These are phyloP conservation scores for Aphodius granarius DNA, from an alignment of 2,888 invertebrate genomes.

Conservation along the genomic window DNA sequence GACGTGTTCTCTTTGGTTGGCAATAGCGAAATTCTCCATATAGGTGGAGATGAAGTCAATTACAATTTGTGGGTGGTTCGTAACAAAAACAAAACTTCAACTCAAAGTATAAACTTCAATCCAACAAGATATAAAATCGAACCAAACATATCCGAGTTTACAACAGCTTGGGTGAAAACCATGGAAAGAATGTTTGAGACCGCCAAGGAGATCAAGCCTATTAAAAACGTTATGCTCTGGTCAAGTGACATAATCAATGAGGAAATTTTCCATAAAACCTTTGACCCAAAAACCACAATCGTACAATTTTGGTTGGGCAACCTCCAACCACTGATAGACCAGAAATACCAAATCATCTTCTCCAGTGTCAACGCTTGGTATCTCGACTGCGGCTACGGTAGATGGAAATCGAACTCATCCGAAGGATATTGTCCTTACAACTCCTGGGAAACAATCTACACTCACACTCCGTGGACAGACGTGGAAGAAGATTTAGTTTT, in stretches of 20 bases:
- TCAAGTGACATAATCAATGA: conserved; percentile 72
- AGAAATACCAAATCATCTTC: conserved; percentile 70
- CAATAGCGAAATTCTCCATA: conserved; percentile 75
- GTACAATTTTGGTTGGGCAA: conserved; percentile 79
- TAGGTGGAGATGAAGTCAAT: conserved; percentile 79
- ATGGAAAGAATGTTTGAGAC: conserved; percentile 63
- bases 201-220: conserved; percentile 58
- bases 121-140: background rate
- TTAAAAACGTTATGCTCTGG: conserved; percentile 67
- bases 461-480: conserved; percentile 70
- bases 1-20: conserved; percentile 73
- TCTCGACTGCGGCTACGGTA: conserved; percentile 82
- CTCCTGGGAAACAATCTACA: conserved; percentile 82
- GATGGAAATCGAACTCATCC: conserved; percentile 72
- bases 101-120: background rate
- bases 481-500: conserved; percentile 48
- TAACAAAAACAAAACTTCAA: conserved; percentile 46
- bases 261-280: conserved; percentile 58
- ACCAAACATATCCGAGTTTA: conserved; percentile 52
- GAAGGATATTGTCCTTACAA: conserved; percentile 83
- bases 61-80: conserved; percentile 66
- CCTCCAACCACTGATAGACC: conserved; percentile 66
- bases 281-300: conserved; percentile 54
- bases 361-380: conserved; percentile 86
- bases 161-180: conserved; percentile 65